Base-by-base conservation (phyloP, 64 coral and sea anemone species). In the Montipora cactus region DNA sequence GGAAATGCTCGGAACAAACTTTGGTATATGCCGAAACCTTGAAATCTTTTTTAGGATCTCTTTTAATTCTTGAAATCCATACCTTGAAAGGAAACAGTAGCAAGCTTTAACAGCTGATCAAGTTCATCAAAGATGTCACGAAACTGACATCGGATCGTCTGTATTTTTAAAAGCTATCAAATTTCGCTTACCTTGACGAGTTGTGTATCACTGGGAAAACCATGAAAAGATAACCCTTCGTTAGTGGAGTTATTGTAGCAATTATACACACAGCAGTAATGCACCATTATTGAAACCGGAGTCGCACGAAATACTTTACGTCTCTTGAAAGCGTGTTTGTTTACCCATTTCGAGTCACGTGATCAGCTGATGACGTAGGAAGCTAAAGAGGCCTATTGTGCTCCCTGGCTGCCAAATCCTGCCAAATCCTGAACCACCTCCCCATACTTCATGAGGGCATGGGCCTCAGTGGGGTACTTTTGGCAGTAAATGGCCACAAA, bases 21-120 rank as follows among this genome's bases (percentile, higher is more conserved):
- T 78, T 78, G 44, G 76, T 47, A 49, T 78, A 49, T 78, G 44
- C 47, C 47, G 76, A 47, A 44, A 78, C 44, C 44, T 44, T 48
- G 47, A 78, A 78, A 91, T 95, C 82, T 20, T 95, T 95, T 7
- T 76, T 47, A 37, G 18, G 47, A 52, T 95, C 89, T 68, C 94
- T 95, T 87, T 95, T 91, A 59, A 91, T 95, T 79, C 81, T 91
- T 72, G 81, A 78, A 71, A 91, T 87, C 94, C 94, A 91, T 47
- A 87, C 61, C 89, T 91, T 59, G 47, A 71, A 89, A 19, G 0
- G 44, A 37, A 51, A 80, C 67, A 69, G 67, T 57, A 57, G 3
- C 0, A 57, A 57, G 53, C 53, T 57, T 57, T 57, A 57, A 57
- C 53, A 57, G 53, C 11, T 57, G 53, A 57, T 57, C 53, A 57